phyloP scores from a whole-genome alignment of 2,797 vertebrate genomes.

The Phoxinus dragarum region DNA sequence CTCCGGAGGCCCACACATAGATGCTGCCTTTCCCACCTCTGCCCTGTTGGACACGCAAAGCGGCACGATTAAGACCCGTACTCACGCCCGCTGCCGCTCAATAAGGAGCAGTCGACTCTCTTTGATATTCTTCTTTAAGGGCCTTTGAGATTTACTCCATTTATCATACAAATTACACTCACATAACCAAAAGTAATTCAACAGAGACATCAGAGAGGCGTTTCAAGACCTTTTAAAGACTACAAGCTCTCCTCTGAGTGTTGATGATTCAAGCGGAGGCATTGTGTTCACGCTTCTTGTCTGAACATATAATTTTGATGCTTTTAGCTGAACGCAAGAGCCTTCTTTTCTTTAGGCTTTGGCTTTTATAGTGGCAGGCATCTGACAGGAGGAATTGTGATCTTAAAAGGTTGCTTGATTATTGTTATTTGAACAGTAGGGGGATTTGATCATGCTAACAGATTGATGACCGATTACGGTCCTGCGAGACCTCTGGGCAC shows the following conservation, averaged over 20 bases:
- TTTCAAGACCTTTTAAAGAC: conserved; percentile 31
- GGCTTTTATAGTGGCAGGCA: background rate
- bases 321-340: conserved; percentile 22
- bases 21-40: conserved; percentile 97
- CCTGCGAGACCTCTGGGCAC: background rate
- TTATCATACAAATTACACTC: conserved; percentile 30
- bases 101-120: background rate
- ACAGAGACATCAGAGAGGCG: conserved; percentile 20
- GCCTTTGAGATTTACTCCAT: conserved; percentile 11
- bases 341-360: conserved; percentile 3
- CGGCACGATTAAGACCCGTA: background rate
- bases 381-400: conserved; percentile 33
- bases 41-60: conserved; percentile 76
- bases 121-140: background rate
- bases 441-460: conserved; percentile 15
- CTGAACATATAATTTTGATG: conserved; percentile 39
- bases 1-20: conserved; percentile 98
- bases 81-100: background rate
- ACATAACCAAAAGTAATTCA: conserved; percentile 9
- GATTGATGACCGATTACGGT: background rate
- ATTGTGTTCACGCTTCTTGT: conserved; percentile 11
- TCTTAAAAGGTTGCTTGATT: conserved; percentile 23
- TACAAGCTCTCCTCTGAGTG: conserved; percentile 1
- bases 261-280: conserved; percentile 30
- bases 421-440: conserved; percentile 29